phyloP scores from a whole-genome alignment of 2,888 invertebrate genomes.

The Acanthosoma haemorrhoidale region DNA sequence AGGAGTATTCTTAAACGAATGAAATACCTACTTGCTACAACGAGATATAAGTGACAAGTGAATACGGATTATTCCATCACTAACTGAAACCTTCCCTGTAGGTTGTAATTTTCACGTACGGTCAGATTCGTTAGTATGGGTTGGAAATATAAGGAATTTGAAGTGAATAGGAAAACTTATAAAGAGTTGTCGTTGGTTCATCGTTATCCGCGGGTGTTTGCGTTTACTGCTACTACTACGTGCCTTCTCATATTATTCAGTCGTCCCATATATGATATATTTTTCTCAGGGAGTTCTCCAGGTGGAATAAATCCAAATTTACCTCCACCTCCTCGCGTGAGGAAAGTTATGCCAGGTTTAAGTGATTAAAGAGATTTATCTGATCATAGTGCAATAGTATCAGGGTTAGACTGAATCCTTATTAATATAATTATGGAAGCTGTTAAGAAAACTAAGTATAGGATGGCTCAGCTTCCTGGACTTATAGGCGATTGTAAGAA shows the following conservation, averaged over 20 bases:
- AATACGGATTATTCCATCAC: too few relatives aligned
- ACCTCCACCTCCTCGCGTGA: too few relatives aligned
- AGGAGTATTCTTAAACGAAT: too few relatives aligned
- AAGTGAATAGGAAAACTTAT: not conserved
- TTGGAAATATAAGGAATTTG: not conserved
- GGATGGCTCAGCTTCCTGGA: constrained; percentile 30
- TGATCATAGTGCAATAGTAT: not conserved
- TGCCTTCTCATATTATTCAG: constrained; percentile 29
- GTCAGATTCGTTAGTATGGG: not conserved
- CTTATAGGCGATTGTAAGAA: constrained; percentile 30
- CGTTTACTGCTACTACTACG: not conserved
- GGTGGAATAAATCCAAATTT: too few relatives aligned
- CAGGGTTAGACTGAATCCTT: not conserved
- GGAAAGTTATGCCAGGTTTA: too few relatives aligned
- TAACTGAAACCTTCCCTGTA: too few relatives aligned
- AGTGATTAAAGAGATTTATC: not conserved
- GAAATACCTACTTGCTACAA: too few relatives aligned
- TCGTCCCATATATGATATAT: constrained; percentile 32
- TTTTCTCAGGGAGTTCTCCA: too few relatives aligned
- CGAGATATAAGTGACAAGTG: too few relatives aligned
- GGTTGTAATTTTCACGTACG: too few relatives aligned
- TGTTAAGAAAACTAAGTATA: constrained; percentile 35
- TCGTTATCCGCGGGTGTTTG: constrained; percentile 28
- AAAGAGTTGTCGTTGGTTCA: constrained; percentile 34
- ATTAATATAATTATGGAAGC: constrained; percentile 31